A percentile compares a stretch with the other conserved stretches of the same genome.
phyloP scores from a whole-genome alignment of 2,113 vertebrate species.

The Tretioscincus oriximinensis region DNA sequence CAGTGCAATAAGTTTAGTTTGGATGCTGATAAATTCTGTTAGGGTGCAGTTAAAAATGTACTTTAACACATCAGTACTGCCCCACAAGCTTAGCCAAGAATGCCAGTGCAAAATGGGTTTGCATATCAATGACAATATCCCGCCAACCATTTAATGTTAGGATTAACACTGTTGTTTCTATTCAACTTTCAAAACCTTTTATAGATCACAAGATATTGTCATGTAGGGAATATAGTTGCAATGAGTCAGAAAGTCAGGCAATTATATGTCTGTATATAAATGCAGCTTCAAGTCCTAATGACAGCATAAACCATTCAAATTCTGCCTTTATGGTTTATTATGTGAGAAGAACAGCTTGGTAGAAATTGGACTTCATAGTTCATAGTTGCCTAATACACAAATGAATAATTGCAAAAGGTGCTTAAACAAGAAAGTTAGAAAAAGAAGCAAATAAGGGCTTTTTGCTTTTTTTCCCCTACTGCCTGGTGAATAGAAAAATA shows the following conservation, averaged over 20 bases:
- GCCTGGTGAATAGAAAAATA: neutral
- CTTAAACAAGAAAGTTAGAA: conserved; percentile 30
- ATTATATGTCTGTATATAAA: conserved; percentile 30
- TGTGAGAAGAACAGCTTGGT: conserved; percentile 27
- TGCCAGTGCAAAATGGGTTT: conserved; percentile 9
- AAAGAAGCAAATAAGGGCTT: conserved; percentile 24
- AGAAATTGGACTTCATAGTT: conserved; percentile 20
- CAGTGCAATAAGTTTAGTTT: too few relatives aligned
- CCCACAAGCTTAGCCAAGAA: neutral
- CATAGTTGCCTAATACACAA: neutral
- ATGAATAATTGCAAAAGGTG: neutral
- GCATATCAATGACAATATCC: conserved; percentile 22
- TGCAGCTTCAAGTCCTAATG: conserved; percentile 26
- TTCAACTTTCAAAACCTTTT: conserved; percentile 11
- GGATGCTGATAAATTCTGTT: too few relatives aligned
- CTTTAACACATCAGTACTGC: neutral
- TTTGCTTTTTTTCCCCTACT: conserved; percentile 21
- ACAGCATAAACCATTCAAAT: conserved; percentile 36
- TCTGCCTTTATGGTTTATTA: conserved; percentile 25
- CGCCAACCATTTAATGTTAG: conserved; percentile 12
- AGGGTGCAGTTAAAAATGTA: neutral
- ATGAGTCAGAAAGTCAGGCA: conserved; percentile 15
- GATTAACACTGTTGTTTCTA: neutral
- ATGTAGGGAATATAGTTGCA: conserved; percentile 27
- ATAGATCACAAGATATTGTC: neutral